Conservation (phyloP, 1,140 invertebrate genomes). For the Aphelinus atriplicis region DNA sequence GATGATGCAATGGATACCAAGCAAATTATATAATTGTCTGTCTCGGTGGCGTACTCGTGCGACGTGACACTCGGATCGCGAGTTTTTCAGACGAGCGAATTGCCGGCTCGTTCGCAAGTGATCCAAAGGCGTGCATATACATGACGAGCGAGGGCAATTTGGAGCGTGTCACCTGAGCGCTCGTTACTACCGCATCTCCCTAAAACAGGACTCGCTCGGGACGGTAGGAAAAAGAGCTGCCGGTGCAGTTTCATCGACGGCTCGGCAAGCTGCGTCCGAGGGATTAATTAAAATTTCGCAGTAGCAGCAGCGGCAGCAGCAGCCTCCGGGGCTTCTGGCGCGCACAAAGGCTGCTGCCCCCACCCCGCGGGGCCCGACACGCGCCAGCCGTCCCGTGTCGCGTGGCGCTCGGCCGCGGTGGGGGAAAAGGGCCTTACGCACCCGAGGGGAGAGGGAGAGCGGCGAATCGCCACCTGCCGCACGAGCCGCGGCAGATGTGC, state of each 20-base stretch:
- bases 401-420: slow-evolving; percentile 17
- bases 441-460: slow-evolving; percentile 2
- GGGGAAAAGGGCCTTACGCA: slow-evolving; percentile 30
- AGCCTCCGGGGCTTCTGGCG: background rate
- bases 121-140: too few relatives aligned
- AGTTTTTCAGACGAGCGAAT: too few relatives aligned
- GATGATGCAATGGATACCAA: too few relatives aligned
- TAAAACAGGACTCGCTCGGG: background rate
- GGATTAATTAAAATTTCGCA: slow-evolving; percentile 37
- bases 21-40: too few relatives aligned
- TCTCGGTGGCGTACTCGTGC: too few relatives aligned
- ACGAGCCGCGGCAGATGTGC: slow-evolving; percentile 41
- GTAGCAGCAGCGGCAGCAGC: background rate
- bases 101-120: too few relatives aligned
- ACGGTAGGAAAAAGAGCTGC: too few relatives aligned
- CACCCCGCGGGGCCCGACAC: slow-evolving; percentile 15
- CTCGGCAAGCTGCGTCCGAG: background rate
- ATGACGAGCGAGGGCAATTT: background rate
- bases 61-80: too few relatives aligned
- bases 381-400: slow-evolving; percentile 36
- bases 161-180: slow-evolving; percentile 8
- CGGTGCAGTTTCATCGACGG: slow-evolving; percentile 4
- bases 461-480: slow-evolving; percentile 41
- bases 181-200: background rate
- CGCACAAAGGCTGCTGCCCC: slow-evolving; percentile 13